Base-by-base conservation (phyloP, 2,797 vertebrate species). In the Eleutherodactylus coqui region DNA sequence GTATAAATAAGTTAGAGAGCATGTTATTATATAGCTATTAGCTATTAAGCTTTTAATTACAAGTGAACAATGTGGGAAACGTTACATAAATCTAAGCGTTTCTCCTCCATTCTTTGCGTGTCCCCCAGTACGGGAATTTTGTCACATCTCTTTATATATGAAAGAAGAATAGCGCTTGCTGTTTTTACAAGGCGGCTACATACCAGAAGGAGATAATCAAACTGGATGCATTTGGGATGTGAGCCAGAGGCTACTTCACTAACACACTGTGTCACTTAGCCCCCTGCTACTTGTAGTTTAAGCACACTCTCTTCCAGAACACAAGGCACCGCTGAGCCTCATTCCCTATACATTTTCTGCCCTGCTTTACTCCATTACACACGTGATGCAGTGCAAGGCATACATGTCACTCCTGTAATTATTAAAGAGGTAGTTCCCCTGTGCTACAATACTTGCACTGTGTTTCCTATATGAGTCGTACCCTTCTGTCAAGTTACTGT, bases 331-430 rank as follows among this genome's bases (percentile, higher is more conserved):
- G 11, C 43, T 10, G 11, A 2, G 38, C 3, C 80, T 85, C 88
- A 21, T 86, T 43, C 62, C 88, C 87, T 36, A 60, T 88, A 81
- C 76, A 77, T 88, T 89, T 89, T 76, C 51, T 88, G 51, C 47
- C 89, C 87, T 78, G 5, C 78, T 89, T 86, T 82, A 86, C n/a
- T 89, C 91, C 90, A 87, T 90, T 92, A 90, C 76, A 67, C 49
- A 27, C 45, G 60, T 70, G 88, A 88, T 90, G 89, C 80, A 86
- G 21, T 49, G 69, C 49, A 79, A 67, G 87, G 76, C 19, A 14
- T 27, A 80, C 81, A 85, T 88, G 88, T 79, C 36, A 17, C 75
- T 85, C 84, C 90, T 92, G 88, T 91, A 92, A 90, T 89, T 89
- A 90, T 87, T 87, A 70, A 75, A 36, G 85, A n/a, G n/a, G n/a